These are phyloP conservation scores for Lycia hirtaria DNA, from an alignment of 2,888 invertebrate species.

Conservation along the genomic window DNA sequence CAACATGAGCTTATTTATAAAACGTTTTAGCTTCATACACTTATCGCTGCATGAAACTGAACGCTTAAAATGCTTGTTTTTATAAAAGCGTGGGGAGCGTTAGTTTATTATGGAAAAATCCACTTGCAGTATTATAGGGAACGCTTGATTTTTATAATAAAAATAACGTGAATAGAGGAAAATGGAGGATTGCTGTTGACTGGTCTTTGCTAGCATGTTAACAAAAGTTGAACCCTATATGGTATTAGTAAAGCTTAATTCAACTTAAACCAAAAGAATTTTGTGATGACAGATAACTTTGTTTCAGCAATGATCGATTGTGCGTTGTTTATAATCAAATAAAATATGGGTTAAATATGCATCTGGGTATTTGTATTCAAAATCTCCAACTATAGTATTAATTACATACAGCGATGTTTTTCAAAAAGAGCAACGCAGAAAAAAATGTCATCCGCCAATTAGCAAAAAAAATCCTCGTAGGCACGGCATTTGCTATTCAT, in stretches of 20 bases:
- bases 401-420: no score
- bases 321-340: no score
- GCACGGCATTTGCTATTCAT: slow-evolving; percentile 13
- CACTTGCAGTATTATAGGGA: slow-evolving; percentile 53
- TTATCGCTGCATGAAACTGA: slow-evolving; percentile 23
- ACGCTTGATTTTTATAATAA: slow-evolving; percentile 72
- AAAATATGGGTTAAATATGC: no score
- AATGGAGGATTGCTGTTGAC: slow-evolving; percentile 17
- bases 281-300: slow-evolving; percentile 5
- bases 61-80: slow-evolving; percentile 16
- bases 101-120: slow-evolving; percentile 25
- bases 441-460: not conserved
- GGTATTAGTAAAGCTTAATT: slow-evolving; percentile 33
- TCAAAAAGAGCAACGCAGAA: not conserved
- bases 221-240: slow-evolving; percentile 31
- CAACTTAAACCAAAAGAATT: not conserved
- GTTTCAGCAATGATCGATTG: slow-evolving; percentile 18
- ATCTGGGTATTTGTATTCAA: no score
- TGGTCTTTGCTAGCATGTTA: slow-evolving; percentile 30
- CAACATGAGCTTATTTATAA: slow-evolving; percentile 19
- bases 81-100: slow-evolving; percentile 8
- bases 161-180: slow-evolving; percentile 45
- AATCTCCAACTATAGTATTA: no score
- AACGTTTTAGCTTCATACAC: slow-evolving; percentile 10
- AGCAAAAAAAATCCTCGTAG: not conserved